A percentile compares a stretch with the other conserved stretches of the same genome.
Conservation (phyloP, 2,797 vertebrate genomes). For the Channallabes apus region DNA sequence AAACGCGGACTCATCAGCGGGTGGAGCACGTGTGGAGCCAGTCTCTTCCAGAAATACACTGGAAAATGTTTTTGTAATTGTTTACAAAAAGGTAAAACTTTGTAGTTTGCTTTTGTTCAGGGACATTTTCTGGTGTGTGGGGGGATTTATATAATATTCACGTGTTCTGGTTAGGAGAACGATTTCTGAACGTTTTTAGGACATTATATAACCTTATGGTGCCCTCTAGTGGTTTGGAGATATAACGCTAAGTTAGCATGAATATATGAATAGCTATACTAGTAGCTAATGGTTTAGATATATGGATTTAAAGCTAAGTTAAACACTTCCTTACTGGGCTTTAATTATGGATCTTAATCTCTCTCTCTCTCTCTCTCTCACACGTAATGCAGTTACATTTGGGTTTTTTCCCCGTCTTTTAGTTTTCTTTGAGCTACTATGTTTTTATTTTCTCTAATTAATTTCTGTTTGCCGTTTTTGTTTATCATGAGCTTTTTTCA, state of each 20-base stretch:
- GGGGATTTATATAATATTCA: not conserved
- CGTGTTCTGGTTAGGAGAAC: not conserved
- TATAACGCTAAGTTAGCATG: not conserved
- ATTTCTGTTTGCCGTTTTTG: not conserved
- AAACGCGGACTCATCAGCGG: conserved; percentile 49
- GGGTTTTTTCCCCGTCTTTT: not conserved
- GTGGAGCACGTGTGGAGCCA: not conserved
- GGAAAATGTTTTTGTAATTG: not conserved
- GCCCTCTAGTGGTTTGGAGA: not conserved
- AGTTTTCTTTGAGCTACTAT: not conserved
- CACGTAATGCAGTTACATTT: not conserved
- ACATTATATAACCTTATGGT: not conserved
- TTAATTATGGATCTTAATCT: not conserved
- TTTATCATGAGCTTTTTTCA: not conserved
- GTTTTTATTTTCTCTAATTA: not conserved
- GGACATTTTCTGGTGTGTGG: not conserved
- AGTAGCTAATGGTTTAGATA: not conserved
- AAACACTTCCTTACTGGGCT: not conserved
- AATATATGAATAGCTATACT: too few species aligned
- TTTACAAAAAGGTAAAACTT: not conserved
- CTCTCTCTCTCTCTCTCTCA: not conserved
- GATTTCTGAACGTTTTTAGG: not conserved
- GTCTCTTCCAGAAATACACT: not conserved
- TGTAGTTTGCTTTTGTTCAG: not conserved
- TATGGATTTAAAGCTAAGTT: too few species aligned